These are phyloP conservation scores for Neosalanx taihuensis DNA, from an alignment of 2,797 vertebrate species.

Conservation along the genomic window DNA sequence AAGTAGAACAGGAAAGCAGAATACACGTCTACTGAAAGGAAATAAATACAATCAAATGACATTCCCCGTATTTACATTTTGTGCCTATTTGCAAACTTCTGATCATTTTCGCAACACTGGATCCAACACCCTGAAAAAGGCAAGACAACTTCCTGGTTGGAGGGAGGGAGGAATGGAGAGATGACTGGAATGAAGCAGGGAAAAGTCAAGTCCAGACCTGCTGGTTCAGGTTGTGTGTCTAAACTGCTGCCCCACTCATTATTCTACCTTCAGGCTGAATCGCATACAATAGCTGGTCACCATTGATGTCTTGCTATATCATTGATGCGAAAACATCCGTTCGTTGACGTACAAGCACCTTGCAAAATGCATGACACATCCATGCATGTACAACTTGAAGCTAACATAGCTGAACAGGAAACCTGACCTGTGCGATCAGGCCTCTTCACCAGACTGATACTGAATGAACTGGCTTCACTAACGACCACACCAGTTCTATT, in stretches of 20 bases:
- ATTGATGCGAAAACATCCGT: background rate
- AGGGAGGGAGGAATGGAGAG: background rate
- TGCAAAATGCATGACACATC: background rate
- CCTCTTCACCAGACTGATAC: constrained; percentile 49
- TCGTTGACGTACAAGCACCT: background rate
- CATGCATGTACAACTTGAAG: constrained; percentile 11
- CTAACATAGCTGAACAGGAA: constrained; percentile 48
- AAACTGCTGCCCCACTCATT: background rate
- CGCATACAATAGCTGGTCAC: background rate
- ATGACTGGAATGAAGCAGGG: background rate
- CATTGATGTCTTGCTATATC: background rate
- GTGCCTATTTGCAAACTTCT: too few species aligned
- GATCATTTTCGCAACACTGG: too few species aligned
- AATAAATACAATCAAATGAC: too few species aligned
- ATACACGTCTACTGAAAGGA: too few species aligned
- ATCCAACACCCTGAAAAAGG: background rate
- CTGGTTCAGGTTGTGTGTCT: background rate
- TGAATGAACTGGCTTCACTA: constrained; percentile 45
- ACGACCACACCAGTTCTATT: constrained; percentile 32
- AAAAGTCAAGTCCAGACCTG: constrained; percentile 31
- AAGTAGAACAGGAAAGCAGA: too few species aligned
- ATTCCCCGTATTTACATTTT: too few species aligned
- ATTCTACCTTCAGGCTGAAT: background rate
- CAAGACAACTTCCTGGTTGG: background rate
- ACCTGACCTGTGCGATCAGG: constrained; percentile 40